A percentile compares a stretch with the other conserved stretches of the same genome.
Evolutionary conservation across 2,888 invertebrate species (phyloP).

Genomic region (Lathronympha strigana): DNA sequence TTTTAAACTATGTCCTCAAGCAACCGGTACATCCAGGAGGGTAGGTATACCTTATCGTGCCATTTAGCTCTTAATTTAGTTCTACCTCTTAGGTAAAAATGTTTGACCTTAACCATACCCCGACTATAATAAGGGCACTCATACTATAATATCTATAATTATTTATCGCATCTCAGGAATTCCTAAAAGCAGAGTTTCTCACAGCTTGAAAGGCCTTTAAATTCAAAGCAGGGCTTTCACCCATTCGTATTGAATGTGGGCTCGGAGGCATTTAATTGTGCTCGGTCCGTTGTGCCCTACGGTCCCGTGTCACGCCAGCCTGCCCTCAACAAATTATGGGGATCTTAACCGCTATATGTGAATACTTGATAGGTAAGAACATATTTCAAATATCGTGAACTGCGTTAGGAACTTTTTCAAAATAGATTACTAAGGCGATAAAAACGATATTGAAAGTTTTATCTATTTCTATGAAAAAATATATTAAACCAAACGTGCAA

Average conservation of each 20-base stretch:
- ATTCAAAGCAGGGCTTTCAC: slow-evolving; percentile 20
- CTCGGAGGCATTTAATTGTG: slow-evolving; percentile 16
- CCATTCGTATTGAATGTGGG: slow-evolving; percentile 14
- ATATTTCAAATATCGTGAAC: background rate
- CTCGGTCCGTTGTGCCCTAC: slow-evolving; percentile 5
- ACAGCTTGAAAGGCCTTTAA: slow-evolving; percentile 16
- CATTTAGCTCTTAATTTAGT: too few relatives aligned
- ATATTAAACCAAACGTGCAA: too few relatives aligned
- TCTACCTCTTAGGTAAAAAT: too few relatives aligned
- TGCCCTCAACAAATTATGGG: background rate
- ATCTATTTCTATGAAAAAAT: too few relatives aligned
- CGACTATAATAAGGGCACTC: too few relatives aligned
- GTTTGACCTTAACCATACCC: too few relatives aligned
- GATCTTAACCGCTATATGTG: slow-evolving; percentile 2
- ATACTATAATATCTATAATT: background rate
- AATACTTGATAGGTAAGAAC: background rate
- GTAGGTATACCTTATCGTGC: too few relatives aligned
- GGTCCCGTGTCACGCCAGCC: slow-evolving; percentile 6
- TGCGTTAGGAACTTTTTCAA: too few relatives aligned
- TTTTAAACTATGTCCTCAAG: too few relatives aligned
- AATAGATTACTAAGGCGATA: too few relatives aligned
- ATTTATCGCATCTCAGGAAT: slow-evolving; percentile 3
- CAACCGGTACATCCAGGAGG: too few relatives aligned
- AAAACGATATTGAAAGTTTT: too few relatives aligned
- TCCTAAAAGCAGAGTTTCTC: slow-evolving; percentile 1